phyloP scores from a whole-genome alignment of 2,113 vertebrate species.

The Oryzias curvinotus region DNA sequence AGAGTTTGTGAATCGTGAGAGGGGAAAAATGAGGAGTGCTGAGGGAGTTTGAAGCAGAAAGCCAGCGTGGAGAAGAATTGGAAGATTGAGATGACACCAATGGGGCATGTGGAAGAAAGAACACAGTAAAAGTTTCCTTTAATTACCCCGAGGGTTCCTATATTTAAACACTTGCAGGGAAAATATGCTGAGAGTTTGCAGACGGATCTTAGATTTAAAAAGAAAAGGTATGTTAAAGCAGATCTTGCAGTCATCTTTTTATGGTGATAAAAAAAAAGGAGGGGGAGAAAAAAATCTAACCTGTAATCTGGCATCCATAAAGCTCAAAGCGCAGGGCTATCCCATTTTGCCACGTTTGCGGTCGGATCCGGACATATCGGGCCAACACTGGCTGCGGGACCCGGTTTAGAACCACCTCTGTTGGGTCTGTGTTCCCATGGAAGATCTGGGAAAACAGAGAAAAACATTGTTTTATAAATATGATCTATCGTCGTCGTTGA shows the following conservation, averaged over 20 bases:
- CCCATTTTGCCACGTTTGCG: constrained; percentile 90
- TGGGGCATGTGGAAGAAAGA: constrained; percentile 24
- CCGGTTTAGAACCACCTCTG: constrained; percentile 92
- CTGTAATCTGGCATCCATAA: constrained; percentile 94
- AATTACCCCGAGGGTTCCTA: constrained; percentile 51
- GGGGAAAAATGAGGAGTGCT: not conserved
- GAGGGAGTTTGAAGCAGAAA: constrained; percentile 21
- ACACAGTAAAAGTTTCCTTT: constrained; percentile 42
- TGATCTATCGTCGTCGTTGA: constrained; percentile 1
- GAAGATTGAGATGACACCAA: constrained; percentile 32
- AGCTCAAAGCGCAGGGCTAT: constrained; percentile 95
- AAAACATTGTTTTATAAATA: not conserved
- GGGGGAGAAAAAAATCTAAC: constrained; percentile 42
- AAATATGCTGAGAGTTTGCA: constrained; percentile 23
- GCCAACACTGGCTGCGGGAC: constrained; percentile 89
- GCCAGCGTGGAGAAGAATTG: constrained; percentile 1
- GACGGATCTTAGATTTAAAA: not conserved
- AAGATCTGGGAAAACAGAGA: constrained; percentile 79
- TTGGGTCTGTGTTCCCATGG: constrained; percentile 89
- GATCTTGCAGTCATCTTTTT: constrained; percentile 1
- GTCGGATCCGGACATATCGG: constrained; percentile 90
- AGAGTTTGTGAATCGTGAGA: constrained; percentile 36
- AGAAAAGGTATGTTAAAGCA: constrained; percentile 1
- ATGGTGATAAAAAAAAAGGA: not conserved
- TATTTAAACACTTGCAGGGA: constrained; percentile 38